Conservation (phyloP, 2,113 vertebrate genomes). For the Mormyrus lacerda region DNA sequence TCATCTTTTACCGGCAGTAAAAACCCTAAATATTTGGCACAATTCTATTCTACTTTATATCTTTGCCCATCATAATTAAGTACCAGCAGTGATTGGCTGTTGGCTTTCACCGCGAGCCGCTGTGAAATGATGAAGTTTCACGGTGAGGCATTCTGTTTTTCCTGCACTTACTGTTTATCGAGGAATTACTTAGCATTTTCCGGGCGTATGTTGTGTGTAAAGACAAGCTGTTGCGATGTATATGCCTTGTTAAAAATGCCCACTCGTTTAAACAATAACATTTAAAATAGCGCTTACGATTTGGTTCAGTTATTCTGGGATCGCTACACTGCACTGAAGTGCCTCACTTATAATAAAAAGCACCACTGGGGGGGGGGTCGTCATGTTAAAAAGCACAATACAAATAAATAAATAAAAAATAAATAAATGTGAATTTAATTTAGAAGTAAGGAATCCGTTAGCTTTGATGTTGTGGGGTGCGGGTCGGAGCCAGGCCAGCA, state of each 20-base stretch:
- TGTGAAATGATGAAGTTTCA: not conserved
- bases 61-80: not conserved
- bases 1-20: not conserved
- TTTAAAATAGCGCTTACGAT: not conserved
- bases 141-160: not conserved
- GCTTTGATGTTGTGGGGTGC: not conserved
- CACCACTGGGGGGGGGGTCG: not conserved
- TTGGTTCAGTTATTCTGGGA: not conserved
- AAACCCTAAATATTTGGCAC: not conserved
- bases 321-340: not conserved
- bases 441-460: not conserved
- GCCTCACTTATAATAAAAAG: not conserved
- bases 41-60: not conserved
- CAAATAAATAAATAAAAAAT: not conserved
- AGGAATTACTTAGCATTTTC: not conserved
- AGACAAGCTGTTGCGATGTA: not conserved
- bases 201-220: not conserved
- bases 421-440: not conserved
- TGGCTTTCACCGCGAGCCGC: not conserved
- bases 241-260: not conserved
- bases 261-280: not conserved
- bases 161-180: not conserved
- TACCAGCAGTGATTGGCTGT: not conserved
- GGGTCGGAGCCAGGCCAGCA: not conserved
- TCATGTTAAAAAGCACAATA: not conserved